Conservation (phyloP, 2,113 vertebrate species). For the Ardeotis arabs region DNA sequence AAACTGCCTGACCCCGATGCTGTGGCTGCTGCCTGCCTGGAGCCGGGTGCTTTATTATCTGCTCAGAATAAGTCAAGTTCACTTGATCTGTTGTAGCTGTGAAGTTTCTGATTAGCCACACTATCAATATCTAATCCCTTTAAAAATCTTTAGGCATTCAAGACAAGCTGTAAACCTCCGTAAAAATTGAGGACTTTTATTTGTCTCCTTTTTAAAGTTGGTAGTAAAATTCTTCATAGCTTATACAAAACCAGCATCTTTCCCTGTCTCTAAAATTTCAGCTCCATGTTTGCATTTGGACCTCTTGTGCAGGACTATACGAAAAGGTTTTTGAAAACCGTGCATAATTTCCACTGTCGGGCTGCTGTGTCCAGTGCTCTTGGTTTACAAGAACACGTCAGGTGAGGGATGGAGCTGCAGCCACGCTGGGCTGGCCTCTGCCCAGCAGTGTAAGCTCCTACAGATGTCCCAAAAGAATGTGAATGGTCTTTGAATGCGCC, state of each 20-base stretch:
- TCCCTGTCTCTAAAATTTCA: neutral
- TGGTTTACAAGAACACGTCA: neutral
- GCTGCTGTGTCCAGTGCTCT: neutral
- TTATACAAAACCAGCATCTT: neutral
- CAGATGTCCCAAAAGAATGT: neutral
- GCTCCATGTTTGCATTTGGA: neutral
- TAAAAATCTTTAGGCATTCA: neutral
- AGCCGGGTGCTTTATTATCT: neutral
- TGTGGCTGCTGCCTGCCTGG: neutral
- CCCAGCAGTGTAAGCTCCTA: neutral
- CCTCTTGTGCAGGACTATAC: neutral
- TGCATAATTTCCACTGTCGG: neutral
- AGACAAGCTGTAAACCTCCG: neutral
- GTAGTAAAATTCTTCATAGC: neutral
- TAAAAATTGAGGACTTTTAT: neutral
- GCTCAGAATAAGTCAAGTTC: neutral
- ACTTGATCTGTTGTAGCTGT: neutral
- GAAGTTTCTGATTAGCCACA: neutral
- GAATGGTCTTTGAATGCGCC: neutral
- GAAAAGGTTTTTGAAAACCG: neutral
- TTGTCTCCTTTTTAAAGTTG: neutral
- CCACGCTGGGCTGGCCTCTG: neutral
- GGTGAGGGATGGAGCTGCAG: neutral
- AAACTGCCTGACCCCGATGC: neutral
- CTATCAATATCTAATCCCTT: neutral